phyloP scores from a whole-genome alignment of 2,888 invertebrate species.

The Aphidius colemani region DNA sequence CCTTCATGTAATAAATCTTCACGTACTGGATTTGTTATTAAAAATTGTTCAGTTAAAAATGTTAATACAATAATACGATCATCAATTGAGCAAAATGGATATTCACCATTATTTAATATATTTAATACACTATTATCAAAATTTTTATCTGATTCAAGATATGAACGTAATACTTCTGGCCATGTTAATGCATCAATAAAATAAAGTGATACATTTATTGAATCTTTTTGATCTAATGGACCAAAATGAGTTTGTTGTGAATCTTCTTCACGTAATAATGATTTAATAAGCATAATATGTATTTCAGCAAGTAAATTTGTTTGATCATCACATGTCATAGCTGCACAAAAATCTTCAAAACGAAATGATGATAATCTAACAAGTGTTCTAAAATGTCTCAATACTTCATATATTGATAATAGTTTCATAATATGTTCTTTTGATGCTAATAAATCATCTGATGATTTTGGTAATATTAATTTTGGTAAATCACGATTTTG shows the following conservation, averaged over 20 bases:
- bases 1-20: slow-evolving; percentile 95
- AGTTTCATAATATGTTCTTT: slow-evolving; percentile 75
- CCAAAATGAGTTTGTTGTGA: slow-evolving; percentile 94
- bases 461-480: slow-evolving; percentile 80
- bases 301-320: slow-evolving; percentile 89
- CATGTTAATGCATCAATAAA: slow-evolving; percentile 95
- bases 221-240: slow-evolving; percentile 95
- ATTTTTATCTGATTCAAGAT: slow-evolving; percentile 86
- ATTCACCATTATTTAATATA: slow-evolving; percentile 76
- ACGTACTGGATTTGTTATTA: slow-evolving; percentile 89
- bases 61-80: slow-evolving; percentile 82
- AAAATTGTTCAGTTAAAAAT: slow-evolving; percentile 92
- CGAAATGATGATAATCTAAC: slow-evolving; percentile 92
- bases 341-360: slow-evolving; percentile 96
- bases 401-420: slow-evolving; percentile 90
- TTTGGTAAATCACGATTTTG: slow-evolving; percentile 80
- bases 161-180: slow-evolving; percentile 89
- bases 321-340: slow-evolving; percentile 89
- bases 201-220: slow-evolving; percentile 90
- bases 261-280: slow-evolving; percentile 90
- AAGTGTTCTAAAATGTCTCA: slow-evolving; percentile 88
- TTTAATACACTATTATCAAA: slow-evolving; percentile 76
- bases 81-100: slow-evolving; percentile 84
- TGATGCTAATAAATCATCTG: slow-evolving; percentile 86
- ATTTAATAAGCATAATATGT: slow-evolving; percentile 91